phyloP scores from a whole-genome alignment of 2,797 vertebrate genomes.

The Nyctalus aviator region DNA sequence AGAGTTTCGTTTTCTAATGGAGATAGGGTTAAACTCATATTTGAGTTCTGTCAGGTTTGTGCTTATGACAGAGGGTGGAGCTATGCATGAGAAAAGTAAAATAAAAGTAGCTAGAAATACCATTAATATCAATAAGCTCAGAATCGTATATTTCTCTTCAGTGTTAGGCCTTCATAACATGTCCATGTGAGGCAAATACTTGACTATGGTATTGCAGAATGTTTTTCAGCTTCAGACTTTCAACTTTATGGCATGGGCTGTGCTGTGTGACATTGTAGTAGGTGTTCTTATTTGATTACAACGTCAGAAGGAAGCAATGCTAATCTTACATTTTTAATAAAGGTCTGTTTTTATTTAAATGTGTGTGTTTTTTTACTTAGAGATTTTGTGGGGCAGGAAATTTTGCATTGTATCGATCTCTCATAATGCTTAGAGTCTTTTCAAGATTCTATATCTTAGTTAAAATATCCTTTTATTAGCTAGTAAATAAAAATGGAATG shows the following conservation, averaged over 20 bases:
- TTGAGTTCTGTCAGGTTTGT: not conserved
- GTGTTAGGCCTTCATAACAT: not conserved
- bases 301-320: slow-evolving; percentile 76
- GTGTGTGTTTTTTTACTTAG: too few relatives aligned
- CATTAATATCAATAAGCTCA: not conserved
- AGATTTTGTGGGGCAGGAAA: too few relatives aligned
- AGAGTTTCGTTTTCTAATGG: not conserved
- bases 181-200: not conserved
- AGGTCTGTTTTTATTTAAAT: not conserved
- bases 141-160: not conserved
- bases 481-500: too few relatives aligned
- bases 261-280: not conserved
- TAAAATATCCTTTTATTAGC: too few relatives aligned
- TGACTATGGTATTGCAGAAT: not conserved
- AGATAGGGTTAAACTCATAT: not conserved
- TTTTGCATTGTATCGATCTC: too few relatives aligned
- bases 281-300: slow-evolving; percentile 16
- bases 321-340: slow-evolving; percentile 66
- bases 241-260: not conserved
- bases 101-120: not conserved
- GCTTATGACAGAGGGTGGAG: not conserved
- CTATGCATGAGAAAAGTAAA: not conserved
- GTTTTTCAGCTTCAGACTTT: not conserved
- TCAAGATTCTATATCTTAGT: too few relatives aligned
- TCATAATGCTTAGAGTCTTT: too few relatives aligned